Conservation (phyloP, 1,140 invertebrate species). For the Tetragnatha versicolor region DNA sequence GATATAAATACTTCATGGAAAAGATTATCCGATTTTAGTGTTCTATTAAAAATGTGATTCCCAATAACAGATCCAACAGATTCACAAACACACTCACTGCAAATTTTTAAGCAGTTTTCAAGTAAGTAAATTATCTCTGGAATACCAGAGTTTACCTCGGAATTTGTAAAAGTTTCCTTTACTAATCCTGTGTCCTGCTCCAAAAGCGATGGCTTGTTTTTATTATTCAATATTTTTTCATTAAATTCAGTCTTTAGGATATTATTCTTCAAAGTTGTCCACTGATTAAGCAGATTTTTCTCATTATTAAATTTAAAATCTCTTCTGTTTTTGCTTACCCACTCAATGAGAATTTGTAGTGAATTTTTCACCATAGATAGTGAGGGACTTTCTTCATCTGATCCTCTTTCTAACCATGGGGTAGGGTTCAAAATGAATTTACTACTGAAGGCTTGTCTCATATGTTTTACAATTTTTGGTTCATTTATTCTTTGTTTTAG, state of each 20-base stretch:
- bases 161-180: slow-evolving; percentile 2
- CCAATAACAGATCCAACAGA: slow-evolving; percentile 3
- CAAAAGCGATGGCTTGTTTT: slow-evolving; percentile 4
- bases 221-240: slow-evolving; percentile 1
- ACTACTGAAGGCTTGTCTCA: slow-evolving; percentile 9
- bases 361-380: not conserved
- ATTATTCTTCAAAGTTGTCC: slow-evolving; percentile 1
- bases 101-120: slow-evolving; percentile 4
- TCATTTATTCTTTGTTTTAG: slow-evolving; percentile 4
- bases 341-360: not conserved
- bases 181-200: not conserved
- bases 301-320: slow-evolving; percentile 2
- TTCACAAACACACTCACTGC: too few species aligned
- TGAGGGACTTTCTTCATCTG: not conserved
- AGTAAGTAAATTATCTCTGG: not conserved
- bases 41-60: too few species aligned
- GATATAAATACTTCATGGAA: not conserved
- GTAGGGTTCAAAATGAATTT: not conserved
- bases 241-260: slow-evolving; percentile 3
- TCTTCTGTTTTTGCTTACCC: not conserved
- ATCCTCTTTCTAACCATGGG: too few species aligned
- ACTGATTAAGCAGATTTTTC: slow-evolving; percentile 5
- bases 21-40: not conserved
- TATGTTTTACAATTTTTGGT: not conserved
- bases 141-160: not conserved